These are phyloP conservation scores for Axea sp. DNA, from an alignment of 2,888 invertebrate genomes.

Conservation along the genomic window DNA sequence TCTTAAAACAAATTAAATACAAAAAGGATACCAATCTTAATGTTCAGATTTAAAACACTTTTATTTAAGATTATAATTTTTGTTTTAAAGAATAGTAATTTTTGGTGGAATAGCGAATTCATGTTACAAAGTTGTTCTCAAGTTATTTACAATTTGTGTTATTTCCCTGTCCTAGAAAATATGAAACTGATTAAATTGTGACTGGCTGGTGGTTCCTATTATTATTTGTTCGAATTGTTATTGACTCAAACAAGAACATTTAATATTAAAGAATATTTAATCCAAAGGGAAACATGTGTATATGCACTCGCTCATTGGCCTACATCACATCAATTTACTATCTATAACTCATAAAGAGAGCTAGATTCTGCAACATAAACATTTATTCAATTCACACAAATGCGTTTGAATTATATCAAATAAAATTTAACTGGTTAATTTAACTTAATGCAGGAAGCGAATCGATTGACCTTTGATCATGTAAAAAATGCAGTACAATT, in stretches of 20 bases:
- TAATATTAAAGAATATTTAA: no score
- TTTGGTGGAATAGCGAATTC: no score
- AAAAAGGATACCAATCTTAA: neutral
- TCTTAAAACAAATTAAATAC: no score
- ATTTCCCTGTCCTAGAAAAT: no score
- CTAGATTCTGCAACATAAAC: neutral
- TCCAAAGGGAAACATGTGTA: conserved; percentile 1
- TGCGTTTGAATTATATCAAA: neutral
- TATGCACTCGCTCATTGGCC: no score
- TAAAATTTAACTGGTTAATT: conserved; percentile 8
- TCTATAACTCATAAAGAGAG: no score
- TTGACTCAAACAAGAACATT: neutral
- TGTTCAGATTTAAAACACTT: no score
- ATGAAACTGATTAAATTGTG: neutral
- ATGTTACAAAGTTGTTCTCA: no score
- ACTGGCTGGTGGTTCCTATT: conserved; percentile 29
- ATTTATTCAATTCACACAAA: neutral
- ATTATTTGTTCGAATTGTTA: neutral
- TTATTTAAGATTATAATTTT: no score
- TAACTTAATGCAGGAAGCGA: conserved; percentile 16
- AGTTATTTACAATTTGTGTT: no score
- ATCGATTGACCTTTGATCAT: conserved; percentile 42
- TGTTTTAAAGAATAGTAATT: no score
- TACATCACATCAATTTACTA: no score
- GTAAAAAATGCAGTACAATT: conserved; percentile 22